Evolutionary conservation across 2,797 vertebrate species (phyloP), one percentile per base, ranked within the genome.

Genomic region (Harpagifer antarcticus): DNA sequence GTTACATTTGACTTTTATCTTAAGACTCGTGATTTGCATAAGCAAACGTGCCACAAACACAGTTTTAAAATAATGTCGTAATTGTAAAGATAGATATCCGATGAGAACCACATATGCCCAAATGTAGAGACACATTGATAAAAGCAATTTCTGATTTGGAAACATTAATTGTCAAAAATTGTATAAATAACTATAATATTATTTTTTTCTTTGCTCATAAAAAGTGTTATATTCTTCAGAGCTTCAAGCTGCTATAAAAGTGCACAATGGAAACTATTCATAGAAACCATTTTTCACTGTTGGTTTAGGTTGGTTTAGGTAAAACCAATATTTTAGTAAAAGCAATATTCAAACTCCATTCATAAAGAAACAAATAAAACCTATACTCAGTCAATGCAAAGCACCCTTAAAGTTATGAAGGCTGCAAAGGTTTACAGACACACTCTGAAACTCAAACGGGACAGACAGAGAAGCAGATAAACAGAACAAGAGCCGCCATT

Each of bases 401-500:
- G 13, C 23, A 60, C 19, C 53, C 4, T 50, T 58, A 14, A 55
- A 12, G 13, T 19, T 15, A 9, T 55, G 59, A 12, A 49, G 14
- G 14, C 9, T 42, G 14, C 19, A 15, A 9, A 53, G 12, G n/a
- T 65, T 59, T 19, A 45, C 19, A 64, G 31, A 56, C 20, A 77
- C 9, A 43, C 17, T 70, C 3, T 17, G 54, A 61, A 84, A 72
- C 27, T 61, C 31, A 67, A 71, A 70, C 15, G 27, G 67, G 68
- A 65, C 14, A 67, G 68, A 65, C 14, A 64, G 27, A 53, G 15
- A 71, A 48, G 27, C 5, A 23, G 43, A 33, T 31, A 77, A 58
- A 63, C 15, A 61, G 9, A 78, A 58, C 14, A 69, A 59, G 16
- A 40, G 16, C 14, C 42, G 45, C 19, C n/a, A 47, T 47, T 72